Conservation (phyloP, 2,113 vertebrate species). For the Otocyon megalotis region DNA sequence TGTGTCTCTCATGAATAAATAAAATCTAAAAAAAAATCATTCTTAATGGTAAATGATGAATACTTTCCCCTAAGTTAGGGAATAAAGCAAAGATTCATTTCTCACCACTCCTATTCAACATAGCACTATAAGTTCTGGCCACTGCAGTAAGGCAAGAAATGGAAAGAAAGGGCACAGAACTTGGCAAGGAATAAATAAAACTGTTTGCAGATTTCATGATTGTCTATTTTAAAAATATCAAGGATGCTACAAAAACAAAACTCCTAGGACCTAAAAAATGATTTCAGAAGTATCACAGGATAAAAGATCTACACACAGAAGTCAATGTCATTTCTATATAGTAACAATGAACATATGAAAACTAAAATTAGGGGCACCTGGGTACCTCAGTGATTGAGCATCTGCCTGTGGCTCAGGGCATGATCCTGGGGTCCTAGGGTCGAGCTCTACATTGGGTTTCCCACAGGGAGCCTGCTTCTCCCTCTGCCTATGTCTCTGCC, state of each 20-base stretch:
- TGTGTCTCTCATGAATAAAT: too few species aligned
- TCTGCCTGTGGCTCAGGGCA: too few species aligned
- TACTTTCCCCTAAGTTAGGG: not conserved
- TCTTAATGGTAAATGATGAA: not conserved
- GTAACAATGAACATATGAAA: constrained; percentile 4
- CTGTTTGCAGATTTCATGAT: not conserved
- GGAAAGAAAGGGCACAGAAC: not conserved
- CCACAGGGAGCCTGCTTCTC: too few species aligned
- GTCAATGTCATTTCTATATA: not conserved
- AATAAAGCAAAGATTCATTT: not conserved
- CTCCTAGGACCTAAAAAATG: not conserved
- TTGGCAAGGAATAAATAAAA: not conserved
- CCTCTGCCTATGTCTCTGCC: too few species aligned
- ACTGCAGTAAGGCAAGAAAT: not conserved
- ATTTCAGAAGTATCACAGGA: not conserved
- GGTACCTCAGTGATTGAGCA: too few species aligned
- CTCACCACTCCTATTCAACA: not conserved
- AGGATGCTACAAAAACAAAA: not conserved
- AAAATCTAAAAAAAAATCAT: not conserved
- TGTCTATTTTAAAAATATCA: not conserved
- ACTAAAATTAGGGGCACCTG: not conserved
- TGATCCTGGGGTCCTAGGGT: too few species aligned
- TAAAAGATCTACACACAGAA: not conserved
- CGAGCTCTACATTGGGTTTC: too few species aligned
- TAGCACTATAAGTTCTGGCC: not conserved